Conservation (phyloP, 2,113 vertebrate genomes). For the Psittacus erithacus region DNA sequence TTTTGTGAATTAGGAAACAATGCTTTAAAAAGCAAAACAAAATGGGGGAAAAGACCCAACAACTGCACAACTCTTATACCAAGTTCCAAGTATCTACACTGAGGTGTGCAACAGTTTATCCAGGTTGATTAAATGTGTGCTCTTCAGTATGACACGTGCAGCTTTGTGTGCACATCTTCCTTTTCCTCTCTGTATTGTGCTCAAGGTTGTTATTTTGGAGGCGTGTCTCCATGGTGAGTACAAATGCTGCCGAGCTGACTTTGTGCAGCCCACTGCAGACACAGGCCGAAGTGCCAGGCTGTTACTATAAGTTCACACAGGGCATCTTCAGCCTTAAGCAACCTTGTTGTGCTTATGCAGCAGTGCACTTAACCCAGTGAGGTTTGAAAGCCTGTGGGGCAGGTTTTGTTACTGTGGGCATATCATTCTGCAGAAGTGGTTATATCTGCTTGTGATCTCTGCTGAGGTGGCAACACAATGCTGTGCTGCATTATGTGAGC, state of each 20-base stretch:
- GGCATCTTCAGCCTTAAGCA: neutral
- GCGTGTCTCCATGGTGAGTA: neutral
- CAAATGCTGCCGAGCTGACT: neutral
- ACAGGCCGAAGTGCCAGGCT: neutral
- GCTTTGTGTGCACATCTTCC: neutral
- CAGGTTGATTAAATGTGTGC: neutral
- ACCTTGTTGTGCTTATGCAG: neutral
- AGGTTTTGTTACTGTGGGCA: neutral
- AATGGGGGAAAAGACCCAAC: rapidly evolving
- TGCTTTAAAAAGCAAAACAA: neutral
- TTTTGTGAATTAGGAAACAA: neutral
- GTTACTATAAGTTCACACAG: neutral
- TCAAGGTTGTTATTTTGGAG: neutral
- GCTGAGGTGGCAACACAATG: rapidly evolving
- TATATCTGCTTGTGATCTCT: neutral
- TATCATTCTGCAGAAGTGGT: neutral
- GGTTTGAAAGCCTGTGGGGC: neutral
- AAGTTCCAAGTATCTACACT: neutral
- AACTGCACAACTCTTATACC: neutral
- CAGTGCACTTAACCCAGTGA: rapidly evolving
- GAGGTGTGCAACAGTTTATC: neutral
- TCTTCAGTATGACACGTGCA: neutral
- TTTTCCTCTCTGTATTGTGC: neutral
- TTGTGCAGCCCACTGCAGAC: neutral
- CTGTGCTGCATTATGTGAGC: neutral